Percentiles rank a stretch among this genome's conserved stretches.
phyloP scores from a whole-genome alignment of 2,113 vertebrate genomes.

The Paracanthobrama guichenoti region DNA sequence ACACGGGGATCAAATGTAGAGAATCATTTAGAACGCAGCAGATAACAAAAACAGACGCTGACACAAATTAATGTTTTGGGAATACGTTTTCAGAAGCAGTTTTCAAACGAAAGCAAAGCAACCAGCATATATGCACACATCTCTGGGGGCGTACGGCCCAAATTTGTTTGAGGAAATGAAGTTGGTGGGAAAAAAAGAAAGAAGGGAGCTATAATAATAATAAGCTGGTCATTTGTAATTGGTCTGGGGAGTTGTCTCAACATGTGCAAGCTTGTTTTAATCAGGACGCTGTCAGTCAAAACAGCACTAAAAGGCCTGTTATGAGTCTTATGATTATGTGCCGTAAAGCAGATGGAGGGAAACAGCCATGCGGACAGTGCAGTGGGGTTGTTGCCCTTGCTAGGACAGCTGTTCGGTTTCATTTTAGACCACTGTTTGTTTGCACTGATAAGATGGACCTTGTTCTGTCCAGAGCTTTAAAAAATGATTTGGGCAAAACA shows the following conservation, averaged over 20 bases:
- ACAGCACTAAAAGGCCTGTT: slow-evolving; percentile 43
- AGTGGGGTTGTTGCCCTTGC: slow-evolving; percentile 1
- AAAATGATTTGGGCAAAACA: slow-evolving; percentile 2
- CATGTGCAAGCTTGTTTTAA: slow-evolving; percentile 56
- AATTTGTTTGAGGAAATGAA: slow-evolving; percentile 55
- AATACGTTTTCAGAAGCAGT: slow-evolving; percentile 43
- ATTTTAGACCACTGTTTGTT: slow-evolving; percentile 2
- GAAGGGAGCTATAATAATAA: slow-evolving; percentile 54
- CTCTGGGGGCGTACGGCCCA: slow-evolving; percentile 44
- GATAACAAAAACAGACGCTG: slow-evolving; percentile 46
- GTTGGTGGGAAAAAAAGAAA: slow-evolving; percentile 45
- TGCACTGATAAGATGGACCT: slow-evolving; percentile 24
- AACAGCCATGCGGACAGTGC: slow-evolving; percentile 33
- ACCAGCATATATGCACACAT: slow-evolving; percentile 7
- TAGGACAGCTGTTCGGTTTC: slow-evolving; percentile 34
- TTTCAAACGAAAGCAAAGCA: slow-evolving; percentile 45
- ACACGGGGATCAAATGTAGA: slow-evolving; percentile 61
- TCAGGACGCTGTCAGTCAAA: slow-evolving; percentile 55
- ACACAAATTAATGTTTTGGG: slow-evolving; percentile 52
- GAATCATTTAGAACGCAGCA: slow-evolving; percentile 48
- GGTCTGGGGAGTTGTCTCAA: slow-evolving; percentile 54
- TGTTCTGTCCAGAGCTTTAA: not conserved
- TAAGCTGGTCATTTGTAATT: slow-evolving; percentile 58
- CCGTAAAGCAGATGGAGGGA: slow-evolving; percentile 41
- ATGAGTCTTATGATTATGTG: slow-evolving; percentile 42